A percentile compares a stretch with the other conserved stretches of the same genome.
phyloP scores from a whole-genome alignment of 2,888 invertebrate species.

The Andrena flavipes region DNA sequence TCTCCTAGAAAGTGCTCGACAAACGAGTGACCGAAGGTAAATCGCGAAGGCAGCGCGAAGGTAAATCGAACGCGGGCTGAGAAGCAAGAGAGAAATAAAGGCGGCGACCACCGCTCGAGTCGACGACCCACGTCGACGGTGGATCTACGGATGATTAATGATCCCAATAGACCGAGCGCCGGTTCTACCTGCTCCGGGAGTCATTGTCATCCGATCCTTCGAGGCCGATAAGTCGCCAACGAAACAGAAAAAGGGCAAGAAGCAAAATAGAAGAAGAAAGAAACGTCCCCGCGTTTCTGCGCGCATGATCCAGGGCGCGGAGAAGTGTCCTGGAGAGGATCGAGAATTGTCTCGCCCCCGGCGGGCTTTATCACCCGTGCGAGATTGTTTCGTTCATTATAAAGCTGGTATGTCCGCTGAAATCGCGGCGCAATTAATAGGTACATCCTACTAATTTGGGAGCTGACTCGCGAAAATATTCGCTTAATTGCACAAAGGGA shows the following conservation, averaged over 20 bases:
- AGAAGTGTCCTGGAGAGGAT: background rate
- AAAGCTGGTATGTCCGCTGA: conserved; percentile 21
- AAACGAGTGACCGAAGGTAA: background rate
- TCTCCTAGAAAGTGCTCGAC: background rate
- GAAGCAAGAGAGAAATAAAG: conserved; percentile 37
- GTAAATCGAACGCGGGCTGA: conserved; percentile 36
- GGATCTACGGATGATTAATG: conserved; percentile 65
- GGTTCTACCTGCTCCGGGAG: conserved; percentile 20
- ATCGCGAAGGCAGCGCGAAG: too few species aligned
- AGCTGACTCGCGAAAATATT: conserved; percentile 56
- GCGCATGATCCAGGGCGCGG: too few species aligned
- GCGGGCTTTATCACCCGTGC: conserved; percentile 36
- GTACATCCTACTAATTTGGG: conserved; percentile 40
- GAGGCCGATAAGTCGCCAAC: conserved; percentile 27
- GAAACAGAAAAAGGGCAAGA: background rate
- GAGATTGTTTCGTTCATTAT: conserved; percentile 60
- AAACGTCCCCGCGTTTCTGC: background rate
- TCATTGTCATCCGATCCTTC: conserved; percentile 52
- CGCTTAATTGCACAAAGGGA: conserved; percentile 62
- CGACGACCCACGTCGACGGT: conserved; percentile 37
- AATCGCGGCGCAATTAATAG: conserved; percentile 53
- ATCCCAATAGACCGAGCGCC: conserved; percentile 43
- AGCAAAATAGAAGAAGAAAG: background rate
- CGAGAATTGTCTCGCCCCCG: conserved; percentile 16
- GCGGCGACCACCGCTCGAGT: conserved; percentile 29